Conservation (phyloP, 2,113 vertebrate species). For the Stigmatopora argus region DNA sequence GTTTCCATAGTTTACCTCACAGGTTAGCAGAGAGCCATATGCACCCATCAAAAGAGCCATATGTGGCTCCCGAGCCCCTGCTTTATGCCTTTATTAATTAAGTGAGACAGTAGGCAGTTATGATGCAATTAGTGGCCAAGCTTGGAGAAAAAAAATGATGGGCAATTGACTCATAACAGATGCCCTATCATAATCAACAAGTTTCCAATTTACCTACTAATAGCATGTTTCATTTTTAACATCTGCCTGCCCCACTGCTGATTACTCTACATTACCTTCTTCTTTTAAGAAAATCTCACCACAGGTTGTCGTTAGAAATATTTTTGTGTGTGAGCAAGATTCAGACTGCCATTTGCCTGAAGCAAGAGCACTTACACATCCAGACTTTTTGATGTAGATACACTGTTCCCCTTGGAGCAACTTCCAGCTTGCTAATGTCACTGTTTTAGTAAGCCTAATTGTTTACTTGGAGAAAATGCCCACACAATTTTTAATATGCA, state of each 20-base stretch:
- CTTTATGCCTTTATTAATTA: conserved; percentile 18
- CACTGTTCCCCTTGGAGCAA: conserved; percentile 37
- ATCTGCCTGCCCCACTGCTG: conserved; percentile 25
- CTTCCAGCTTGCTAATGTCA: conserved; percentile 10
- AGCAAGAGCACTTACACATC: conserved; percentile 18
- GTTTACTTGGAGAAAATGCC: conserved; percentile 9
- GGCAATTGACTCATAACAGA: conserved; percentile 1
- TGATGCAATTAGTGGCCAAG: not conserved
- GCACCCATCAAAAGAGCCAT: too few species aligned
- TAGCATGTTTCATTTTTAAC: conserved; percentile 17
- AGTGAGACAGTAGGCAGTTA: not conserved
- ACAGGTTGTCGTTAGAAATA: conserved; percentile 6
- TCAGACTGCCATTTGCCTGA: not conserved
- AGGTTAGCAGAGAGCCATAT: too few species aligned
- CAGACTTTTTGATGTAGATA: conserved; percentile 13
- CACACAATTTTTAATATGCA: conserved; percentile 1
- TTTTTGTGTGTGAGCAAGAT: not conserved
- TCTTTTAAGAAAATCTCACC: conserved; percentile 32
- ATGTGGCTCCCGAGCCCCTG: too few species aligned
- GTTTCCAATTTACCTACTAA: conserved; percentile 23
- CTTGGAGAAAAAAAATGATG: not conserved
- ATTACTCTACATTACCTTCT: conserved; percentile 43
- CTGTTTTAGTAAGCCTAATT: conserved; percentile 12
- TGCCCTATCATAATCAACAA: conserved; percentile 40
- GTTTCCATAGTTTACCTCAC: too few species aligned